A percentile compares a stretch with the other conserved stretches of the same genome.
Evolutionary conservation across 2,797 vertebrate genomes (phyloP).

Genomic region (Holocentrus rufus): DNA sequence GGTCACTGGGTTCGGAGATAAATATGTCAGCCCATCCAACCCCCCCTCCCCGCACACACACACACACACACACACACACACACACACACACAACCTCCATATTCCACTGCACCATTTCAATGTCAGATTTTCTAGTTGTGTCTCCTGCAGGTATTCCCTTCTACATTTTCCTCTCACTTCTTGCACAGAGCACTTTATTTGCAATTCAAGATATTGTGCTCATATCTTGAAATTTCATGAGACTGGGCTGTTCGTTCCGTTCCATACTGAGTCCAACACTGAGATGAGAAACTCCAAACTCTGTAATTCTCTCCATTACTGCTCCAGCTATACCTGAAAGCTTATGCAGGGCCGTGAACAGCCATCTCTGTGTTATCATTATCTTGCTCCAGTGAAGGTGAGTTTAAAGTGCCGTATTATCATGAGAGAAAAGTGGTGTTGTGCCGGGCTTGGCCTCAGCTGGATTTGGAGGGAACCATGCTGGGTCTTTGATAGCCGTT

Average conservation of each 20-base stretch:
- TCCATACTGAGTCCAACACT: background rate
- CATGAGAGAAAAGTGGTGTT: slow-evolving; percentile 10
- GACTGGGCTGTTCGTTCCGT: slow-evolving; percentile 1
- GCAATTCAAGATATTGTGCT: background rate
- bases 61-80: no score
- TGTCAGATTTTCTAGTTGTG: no score
- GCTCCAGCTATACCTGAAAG: slow-evolving; percentile 23
- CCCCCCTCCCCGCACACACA: no score
- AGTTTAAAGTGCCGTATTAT: slow-evolving; percentile 42
- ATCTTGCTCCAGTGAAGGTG: slow-evolving; percentile 24
- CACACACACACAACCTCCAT: no score
- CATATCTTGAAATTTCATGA: no score
- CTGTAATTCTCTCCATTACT: slow-evolving; percentile 15
- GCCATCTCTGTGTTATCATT: slow-evolving; percentile 27
- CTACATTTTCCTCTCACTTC: no score
- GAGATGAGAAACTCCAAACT: slow-evolving; percentile 8
- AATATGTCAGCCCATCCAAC: no score
- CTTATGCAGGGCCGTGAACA: background rate
- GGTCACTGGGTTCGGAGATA: no score
- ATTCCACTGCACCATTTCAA: no score
- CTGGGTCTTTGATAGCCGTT: slow-evolving; percentile 36
- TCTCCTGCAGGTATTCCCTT: no score
- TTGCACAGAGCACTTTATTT: no score
- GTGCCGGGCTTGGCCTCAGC: background rate
- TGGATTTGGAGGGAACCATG: slow-evolving; percentile 11